phyloP scores from a whole-genome alignment of 2,113 vertebrate species.

The Phaethornis superciliosus region DNA sequence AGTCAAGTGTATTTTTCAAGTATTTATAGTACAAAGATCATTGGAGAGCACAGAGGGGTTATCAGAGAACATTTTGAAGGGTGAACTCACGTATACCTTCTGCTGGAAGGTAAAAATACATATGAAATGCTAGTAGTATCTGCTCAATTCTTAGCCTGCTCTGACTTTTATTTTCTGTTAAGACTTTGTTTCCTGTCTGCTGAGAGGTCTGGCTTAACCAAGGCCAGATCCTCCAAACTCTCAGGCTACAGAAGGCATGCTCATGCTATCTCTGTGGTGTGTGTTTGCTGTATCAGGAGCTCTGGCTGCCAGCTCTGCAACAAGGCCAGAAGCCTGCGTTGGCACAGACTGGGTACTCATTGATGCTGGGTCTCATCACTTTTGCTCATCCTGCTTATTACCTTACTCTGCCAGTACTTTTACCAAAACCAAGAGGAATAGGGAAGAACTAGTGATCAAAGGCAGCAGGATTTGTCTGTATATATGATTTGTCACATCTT shows the following conservation, averaged over 20 bases:
- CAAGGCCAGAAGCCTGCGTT: accelerated
- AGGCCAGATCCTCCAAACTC: neutral
- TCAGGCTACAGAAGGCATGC: neutral
- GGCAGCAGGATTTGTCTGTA: neutral
- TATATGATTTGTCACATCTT: neutral
- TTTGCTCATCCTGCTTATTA: neutral
- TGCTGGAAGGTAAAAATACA: neutral
- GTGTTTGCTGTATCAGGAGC: accelerated
- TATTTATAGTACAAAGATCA: neutral
- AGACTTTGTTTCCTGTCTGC: no score
- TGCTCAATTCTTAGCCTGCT: neutral
- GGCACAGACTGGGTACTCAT: neutral
- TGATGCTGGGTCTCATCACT: accelerated
- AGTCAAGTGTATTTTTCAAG: neutral
- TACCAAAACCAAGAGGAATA: neutral
- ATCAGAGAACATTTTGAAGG: neutral
- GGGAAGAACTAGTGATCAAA: neutral
- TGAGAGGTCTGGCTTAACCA: neutral
- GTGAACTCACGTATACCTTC: neutral
- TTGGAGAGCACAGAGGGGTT: neutral
- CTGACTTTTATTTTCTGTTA: neutral
- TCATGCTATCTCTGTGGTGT: neutral
- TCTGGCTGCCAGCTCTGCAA: neutral
- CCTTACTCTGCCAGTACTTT: neutral
- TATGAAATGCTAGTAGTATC: neutral